These are phyloP conservation scores for Epizoanthus ramosus DNA, from an alignment of 92 coral and sea anemone genomes.

Conservation along the genomic window DNA sequence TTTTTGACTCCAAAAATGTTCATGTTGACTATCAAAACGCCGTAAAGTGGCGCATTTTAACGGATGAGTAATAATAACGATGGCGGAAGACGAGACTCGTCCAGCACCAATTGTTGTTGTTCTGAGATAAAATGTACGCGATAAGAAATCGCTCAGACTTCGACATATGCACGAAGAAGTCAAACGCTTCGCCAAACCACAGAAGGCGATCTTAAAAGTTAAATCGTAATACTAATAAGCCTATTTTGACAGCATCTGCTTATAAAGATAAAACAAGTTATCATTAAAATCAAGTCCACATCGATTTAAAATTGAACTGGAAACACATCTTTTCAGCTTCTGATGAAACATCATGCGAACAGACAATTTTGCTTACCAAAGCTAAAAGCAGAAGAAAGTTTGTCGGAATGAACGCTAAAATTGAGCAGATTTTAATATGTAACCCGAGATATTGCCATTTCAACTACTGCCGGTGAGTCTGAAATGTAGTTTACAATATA, in stretches of 20 bases:
- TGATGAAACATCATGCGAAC: background rate
- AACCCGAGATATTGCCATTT: constrained; percentile 25
- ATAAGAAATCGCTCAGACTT: background rate
- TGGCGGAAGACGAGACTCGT: constrained; percentile 17
- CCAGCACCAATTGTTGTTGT: background rate
- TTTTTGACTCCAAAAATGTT: background rate
- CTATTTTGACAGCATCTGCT: constrained; percentile 30
- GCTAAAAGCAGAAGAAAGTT: background rate
- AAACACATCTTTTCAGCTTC: background rate
- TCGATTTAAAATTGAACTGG: background rate
- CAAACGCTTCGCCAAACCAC: constrained; percentile 14
- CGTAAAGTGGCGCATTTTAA: background rate
- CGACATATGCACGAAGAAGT: background rate
- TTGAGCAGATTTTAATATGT: background rate
- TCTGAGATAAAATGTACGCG: background rate
- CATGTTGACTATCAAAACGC: background rate
- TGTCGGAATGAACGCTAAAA: background rate
- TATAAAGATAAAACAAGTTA: constrained; percentile 11
- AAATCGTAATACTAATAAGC: background rate
- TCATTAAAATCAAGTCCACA: background rate
- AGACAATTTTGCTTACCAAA: background rate
- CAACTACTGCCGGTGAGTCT: constrained; percentile 1
- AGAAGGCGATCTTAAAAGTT: constrained; percentile 24
- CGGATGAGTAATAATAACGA: constrained; percentile 1
- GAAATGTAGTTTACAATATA: constrained; percentile 8